phyloP scores from a whole-genome alignment of 2,113 vertebrate species.

The Perca fluviatilis region DNA sequence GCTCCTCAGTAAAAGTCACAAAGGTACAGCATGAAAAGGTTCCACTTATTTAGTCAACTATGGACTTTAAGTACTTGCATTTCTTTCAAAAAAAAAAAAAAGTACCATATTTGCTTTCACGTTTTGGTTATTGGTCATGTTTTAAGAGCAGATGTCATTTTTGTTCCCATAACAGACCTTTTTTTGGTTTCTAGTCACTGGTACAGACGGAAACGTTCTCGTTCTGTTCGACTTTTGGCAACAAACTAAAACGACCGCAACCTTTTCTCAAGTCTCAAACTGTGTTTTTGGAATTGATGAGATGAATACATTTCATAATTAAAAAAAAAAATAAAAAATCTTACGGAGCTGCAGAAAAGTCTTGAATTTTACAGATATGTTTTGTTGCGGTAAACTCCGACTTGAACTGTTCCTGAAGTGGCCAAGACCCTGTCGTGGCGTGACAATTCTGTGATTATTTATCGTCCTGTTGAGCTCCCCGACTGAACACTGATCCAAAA shows the following conservation, averaged over 20 bases:
- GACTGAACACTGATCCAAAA: constrained; percentile 4
- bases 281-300: neutral
- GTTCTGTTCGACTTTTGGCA: neutral
- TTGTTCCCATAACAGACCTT: neutral
- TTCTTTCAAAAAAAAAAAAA: neutral
- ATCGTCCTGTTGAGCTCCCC: neutral
- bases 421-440: neutral
- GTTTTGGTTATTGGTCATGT: neutral
- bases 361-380: neutral
- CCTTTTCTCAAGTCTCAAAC: neutral
- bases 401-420: neutral
- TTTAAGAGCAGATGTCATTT: neutral
- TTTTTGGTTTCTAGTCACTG: constrained; percentile 24
- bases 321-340: neutral
- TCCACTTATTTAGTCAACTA: neutral
- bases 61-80: neutral
- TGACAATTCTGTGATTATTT: neutral
- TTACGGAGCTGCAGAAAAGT: neutral
- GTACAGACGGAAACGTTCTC: neutral
- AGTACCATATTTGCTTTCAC: neutral
- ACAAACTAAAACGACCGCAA: neutral
- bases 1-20: neutral
- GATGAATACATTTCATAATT: too few relatives aligned
- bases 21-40: neutral
- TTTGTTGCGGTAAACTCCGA: neutral